Conservation (phyloP, 2,888 invertebrate genomes). For the Zygothrica quintamaculata region DNA sequence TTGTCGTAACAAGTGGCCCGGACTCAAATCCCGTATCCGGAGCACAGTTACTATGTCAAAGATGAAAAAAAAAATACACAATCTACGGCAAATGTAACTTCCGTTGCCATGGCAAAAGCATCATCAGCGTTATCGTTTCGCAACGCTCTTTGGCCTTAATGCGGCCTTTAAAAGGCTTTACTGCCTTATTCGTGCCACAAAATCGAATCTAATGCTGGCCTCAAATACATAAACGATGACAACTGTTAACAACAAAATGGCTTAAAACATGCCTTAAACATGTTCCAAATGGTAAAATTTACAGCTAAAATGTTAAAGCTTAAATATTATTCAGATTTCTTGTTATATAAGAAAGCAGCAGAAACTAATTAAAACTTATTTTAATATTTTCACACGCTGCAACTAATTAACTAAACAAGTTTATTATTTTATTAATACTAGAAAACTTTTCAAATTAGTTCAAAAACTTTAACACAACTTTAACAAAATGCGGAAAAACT, state of each 20-base stretch:
- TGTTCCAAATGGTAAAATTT: too few relatives aligned
- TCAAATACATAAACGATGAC: constrained; percentile 33
- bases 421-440: too few relatives aligned
- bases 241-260: constrained; percentile 17
- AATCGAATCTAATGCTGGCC: constrained; percentile 26
- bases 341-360: too few relatives aligned
- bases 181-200: constrained; percentile 10
- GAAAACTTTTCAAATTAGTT: too few relatives aligned
- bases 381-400: too few relatives aligned
- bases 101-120: constrained; percentile 34
- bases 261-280: too few relatives aligned
- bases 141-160: constrained; percentile 37
- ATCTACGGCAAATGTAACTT: constrained; percentile 32
- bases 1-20: constrained; percentile 44
- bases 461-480: too few relatives aligned
- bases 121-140: constrained; percentile 40
- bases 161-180: constrained; percentile 28
- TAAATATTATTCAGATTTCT: too few relatives aligned
- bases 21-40: neutral
- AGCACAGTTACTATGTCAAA: constrained; percentile 10
- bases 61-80: constrained; percentile 10
- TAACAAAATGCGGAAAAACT: too few relatives aligned
- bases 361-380: too few relatives aligned
- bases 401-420: too few relatives aligned
- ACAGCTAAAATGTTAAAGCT: too few relatives aligned